phyloP scores from a whole-genome alignment of 2,888 invertebrate species.

The Caenorhabditis sp. region DNA sequence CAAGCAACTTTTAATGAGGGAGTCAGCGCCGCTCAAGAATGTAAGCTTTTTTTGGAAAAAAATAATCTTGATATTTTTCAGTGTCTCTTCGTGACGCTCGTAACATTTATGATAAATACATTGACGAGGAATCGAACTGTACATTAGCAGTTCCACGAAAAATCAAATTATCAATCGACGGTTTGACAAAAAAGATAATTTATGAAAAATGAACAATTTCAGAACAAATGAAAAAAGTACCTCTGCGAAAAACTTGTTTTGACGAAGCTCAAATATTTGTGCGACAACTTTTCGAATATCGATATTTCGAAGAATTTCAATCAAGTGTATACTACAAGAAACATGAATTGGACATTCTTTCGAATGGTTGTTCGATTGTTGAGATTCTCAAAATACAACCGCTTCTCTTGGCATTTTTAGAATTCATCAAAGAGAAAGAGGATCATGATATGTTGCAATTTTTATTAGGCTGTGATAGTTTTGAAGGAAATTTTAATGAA shows the following conservation, averaged over 20 bases:
- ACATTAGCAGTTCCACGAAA: constrained; percentile 72
- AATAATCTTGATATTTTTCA: constrained; percentile 5
- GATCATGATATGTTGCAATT: constrained; percentile 48
- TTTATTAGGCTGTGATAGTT: constrained; percentile 49
- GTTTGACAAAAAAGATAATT: constrained; percentile 66
- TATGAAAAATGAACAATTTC: too few species aligned
- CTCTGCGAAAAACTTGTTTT: constrained; percentile 23
- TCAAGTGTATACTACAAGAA: constrained; percentile 87
- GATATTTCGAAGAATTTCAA: constrained; percentile 82
- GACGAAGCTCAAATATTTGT: constrained; percentile 50
- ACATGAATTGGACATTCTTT: constrained; percentile 85
- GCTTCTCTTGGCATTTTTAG: constrained; percentile 40
- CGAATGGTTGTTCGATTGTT: constrained; percentile 24
- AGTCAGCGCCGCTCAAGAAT: constrained; percentile 29
- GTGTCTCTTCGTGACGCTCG: constrained; percentile 75
- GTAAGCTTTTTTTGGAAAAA: constrained; percentile 10
- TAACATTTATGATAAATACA: constrained; percentile 81
- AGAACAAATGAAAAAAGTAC: background rate
- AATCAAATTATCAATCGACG: constrained; percentile 72
- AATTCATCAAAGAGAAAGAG: constrained; percentile 38
- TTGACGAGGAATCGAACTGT: constrained; percentile 78
- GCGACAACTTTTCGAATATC: constrained; percentile 64
- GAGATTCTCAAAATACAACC: constrained; percentile 42
- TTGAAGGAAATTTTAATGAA: constrained; percentile 72
- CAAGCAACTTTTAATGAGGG: constrained; percentile 62